Base-by-base conservation (phyloP, 2,113 vertebrate species). In the Hemichromis elongatus region DNA sequence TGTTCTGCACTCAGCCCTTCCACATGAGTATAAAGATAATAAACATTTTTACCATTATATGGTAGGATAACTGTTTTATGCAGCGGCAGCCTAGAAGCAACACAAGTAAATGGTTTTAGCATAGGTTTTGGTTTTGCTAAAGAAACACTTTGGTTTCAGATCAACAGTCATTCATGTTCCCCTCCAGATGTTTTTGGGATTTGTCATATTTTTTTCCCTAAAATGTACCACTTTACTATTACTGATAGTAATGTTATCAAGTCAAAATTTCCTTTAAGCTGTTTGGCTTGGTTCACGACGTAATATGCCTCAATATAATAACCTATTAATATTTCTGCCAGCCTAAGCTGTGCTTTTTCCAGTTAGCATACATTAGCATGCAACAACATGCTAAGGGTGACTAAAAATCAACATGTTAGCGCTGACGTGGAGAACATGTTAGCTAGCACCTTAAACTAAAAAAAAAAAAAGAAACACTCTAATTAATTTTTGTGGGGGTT, bases 401-500 rank as follows among this genome's bases (percentile, higher is more conserved):
- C 37, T 45, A 18, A 47, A 70, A 47, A 11, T 28, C 5, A 45
- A 26, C 14, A 18, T 7, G 14, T 47, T 45, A 28, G 66, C 2
- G 13, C 12, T 8, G 18, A 21, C 18, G 7, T 73, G 14, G 18
- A 47, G 40, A 18, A 9, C 24, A 7, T 19, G 5, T 73, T 73
- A 47, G 66, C 40, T 73, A 70, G 13, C 66, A 45, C n/a, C 3
- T 16, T 18, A 40, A 10, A 66, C 40, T 1, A 13, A 42, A 11
- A 4, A 37, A 30, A 10, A 18, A 7, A 5, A 0, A n/a, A 33
- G 11, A 8, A 7, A 2, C 6, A 40, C 0, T 19, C n/a, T 9
- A 66, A 40, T 40, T 66, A 4, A 37, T 21, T 37, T 63, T 21
- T 63, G 19, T 63, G 19, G 33, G 4, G 10, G 4, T 37, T 37